These are phyloP conservation scores for Halichoeres trimaculatus DNA, from an alignment of 2,113 vertebrate genomes.

Conservation along the genomic window DNA sequence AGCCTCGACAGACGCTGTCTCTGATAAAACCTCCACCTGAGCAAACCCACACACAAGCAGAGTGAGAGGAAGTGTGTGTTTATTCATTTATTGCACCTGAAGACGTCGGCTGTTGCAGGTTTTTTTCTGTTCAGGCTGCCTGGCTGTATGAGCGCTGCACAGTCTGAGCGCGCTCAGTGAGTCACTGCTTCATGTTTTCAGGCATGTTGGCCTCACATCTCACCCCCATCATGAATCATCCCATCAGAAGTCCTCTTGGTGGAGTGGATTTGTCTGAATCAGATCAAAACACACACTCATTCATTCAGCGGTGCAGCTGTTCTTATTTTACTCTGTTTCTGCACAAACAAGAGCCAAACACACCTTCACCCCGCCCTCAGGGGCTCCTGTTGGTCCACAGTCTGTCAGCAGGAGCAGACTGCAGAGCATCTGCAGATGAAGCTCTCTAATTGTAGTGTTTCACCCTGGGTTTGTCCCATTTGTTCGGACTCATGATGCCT, in stretches of 20 bases:
- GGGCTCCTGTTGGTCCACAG: too few species aligned
- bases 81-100: neutral
- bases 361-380: too few species aligned
- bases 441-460: too few species aligned
- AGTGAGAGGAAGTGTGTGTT: neutral
- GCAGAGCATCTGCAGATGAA: too few species aligned
- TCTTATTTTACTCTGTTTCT: neutral
- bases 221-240: constrained; percentile 1
- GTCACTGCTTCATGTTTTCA: neutral
- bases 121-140: too few species aligned
- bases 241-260: neutral
- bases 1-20: neutral
- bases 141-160: neutral
- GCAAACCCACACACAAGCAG: neutral
- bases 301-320: neutral
- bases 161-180: neutral
- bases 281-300: neutral
- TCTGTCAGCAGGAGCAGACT: too few species aligned
- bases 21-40: neutral
- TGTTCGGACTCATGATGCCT: too few species aligned
- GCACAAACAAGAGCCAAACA: too few species aligned
- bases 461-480: too few species aligned
- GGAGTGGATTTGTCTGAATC: constrained; percentile 3
- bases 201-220: neutral
- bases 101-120: too few species aligned